Evolutionary conservation across 1,140 invertebrate species (phyloP), one percentile per base, ranked within the genome.

Genomic region (Macrocentrus cingulum): DNA sequence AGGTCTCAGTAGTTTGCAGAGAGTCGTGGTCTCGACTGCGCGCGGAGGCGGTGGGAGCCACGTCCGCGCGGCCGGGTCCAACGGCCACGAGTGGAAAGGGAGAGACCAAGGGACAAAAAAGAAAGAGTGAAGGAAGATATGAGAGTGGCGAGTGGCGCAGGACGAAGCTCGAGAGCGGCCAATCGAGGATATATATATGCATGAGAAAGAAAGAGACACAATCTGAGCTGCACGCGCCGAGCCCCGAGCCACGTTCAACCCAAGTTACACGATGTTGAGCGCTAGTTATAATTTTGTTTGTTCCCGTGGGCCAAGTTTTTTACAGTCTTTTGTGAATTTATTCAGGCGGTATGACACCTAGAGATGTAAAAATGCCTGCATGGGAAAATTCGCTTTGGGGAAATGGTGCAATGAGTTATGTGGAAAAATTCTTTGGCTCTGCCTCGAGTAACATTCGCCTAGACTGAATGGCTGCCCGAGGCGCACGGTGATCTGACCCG

Each of bases 31-130:
- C 56, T 65, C 70, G n/a, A n/a, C n/a, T n/a, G n/a, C n/a, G n/a
- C n/a, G 75, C 62, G 73, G 73, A 74, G 73, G 72, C 71, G 74
- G 72, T 76, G 69, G 70, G 70, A 75, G 71, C 66, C 68, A 66
- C 34, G 57, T 56, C 22, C 15, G 57, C 25, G 25, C n/a, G 29
- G 2, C 4, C 4, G 25, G 9, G 25, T 29, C 25, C 25, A 29
- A 25, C 48, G 13, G 23, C 36, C n/a, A 16, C n/a, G 5, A 25
- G 32, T 34, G 29, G 48, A 25, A 32, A 51, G 64, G 61, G 66
- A 66, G 69, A 67, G 70, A 67, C 67, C 64, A 70, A 59, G 62
- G 62, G 64, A 36, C 20, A 56, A 67, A 64, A 70, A 71, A 67
- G 68, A 67, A 60, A 68, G 70, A 74, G 74, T 72, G 67, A 63